A percentile compares a stretch with the other conserved stretches of the same genome.
phyloP scores from a whole-genome alignment of 2,888 invertebrate species.

The Ennomos erosarius region DNA sequence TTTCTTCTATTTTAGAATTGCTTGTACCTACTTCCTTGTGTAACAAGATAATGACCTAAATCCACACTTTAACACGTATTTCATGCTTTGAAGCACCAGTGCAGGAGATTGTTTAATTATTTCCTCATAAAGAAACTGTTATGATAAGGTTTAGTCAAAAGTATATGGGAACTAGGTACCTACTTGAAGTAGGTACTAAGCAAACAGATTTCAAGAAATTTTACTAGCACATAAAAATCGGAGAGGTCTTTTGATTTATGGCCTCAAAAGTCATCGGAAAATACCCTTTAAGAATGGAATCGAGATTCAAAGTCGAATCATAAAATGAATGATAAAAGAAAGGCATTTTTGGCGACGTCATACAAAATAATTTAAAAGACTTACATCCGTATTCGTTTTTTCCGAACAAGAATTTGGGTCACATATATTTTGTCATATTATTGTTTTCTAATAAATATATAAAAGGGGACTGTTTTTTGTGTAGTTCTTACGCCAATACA shows the following conservation, averaged over 20 bases:
- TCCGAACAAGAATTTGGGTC: conserved; percentile 3
- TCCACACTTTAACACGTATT: too few species aligned
- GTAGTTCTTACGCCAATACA: too few species aligned
- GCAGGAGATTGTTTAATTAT: too few species aligned
- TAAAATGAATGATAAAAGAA: conserved; percentile 19
- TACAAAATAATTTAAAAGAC: conserved; percentile 19
- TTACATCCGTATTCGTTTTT: conserved; percentile 9
- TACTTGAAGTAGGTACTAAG: conserved; percentile 6
- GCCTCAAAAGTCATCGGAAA: conserved; percentile 18
- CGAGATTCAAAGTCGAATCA: conserved; percentile 6
- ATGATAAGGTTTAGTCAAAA: too few species aligned
- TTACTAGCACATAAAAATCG: conserved; percentile 20
- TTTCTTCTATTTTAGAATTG: too few species aligned
- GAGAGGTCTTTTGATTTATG: conserved; percentile 27
- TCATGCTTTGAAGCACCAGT: too few species aligned
- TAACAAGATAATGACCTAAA: too few species aligned
- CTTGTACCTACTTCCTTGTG: too few species aligned
- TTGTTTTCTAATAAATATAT: neutral
- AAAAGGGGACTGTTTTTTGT: too few species aligned
- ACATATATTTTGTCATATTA: neutral
- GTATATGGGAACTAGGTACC: too few species aligned
- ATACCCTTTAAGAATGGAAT: conserved; percentile 8
- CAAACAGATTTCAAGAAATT: conserved; percentile 14
- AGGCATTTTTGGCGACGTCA: conserved; percentile 22
- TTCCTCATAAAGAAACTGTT: too few species aligned